These are phyloP conservation scores for Carassius auratus DNA, from an alignment of 2,113 vertebrate species.

Conservation along the genomic window DNA sequence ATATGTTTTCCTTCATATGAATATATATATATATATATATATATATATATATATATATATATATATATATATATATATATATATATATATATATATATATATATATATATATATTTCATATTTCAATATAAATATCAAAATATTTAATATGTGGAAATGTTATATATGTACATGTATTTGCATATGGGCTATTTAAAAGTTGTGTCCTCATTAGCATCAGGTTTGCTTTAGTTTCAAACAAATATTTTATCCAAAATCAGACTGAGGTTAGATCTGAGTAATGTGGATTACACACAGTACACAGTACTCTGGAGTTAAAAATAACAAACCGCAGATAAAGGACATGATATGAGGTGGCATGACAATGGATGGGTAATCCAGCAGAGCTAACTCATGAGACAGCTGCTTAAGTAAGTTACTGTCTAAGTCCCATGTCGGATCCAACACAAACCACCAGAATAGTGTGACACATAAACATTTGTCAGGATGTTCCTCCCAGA, in stretches of 20 bases:
- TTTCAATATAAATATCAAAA: too few relatives aligned
- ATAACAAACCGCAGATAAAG: slow-evolving; percentile 73
- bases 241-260: neutral
- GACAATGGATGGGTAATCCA: slow-evolving; percentile 75
- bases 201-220: neutral
- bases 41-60: too few relatives aligned
- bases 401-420: slow-evolving; percentile 69
- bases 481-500: neutral
- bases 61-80: too few relatives aligned
- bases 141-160: neutral
- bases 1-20: too few relatives aligned
- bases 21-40: too few relatives aligned
- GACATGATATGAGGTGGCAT: slow-evolving; percentile 64
- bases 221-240: neutral
- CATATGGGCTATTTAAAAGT: neutral
- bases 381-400: slow-evolving; percentile 69
- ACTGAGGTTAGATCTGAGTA: slow-evolving; percentile 10
- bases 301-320: slow-evolving; percentile 65
- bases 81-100: too few relatives aligned
- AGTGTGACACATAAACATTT: slow-evolving; percentile 1
- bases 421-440: slow-evolving; percentile 17
- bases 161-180: too few relatives aligned
- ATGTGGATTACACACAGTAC: neutral
- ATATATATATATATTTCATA: too few relatives aligned
- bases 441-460: slow-evolving; percentile 58